Evolutionary conservation across 1,140 invertebrate genomes (phyloP), one percentile per base, ranked within the genome.

Genomic region (Conus betulinus): DNA sequence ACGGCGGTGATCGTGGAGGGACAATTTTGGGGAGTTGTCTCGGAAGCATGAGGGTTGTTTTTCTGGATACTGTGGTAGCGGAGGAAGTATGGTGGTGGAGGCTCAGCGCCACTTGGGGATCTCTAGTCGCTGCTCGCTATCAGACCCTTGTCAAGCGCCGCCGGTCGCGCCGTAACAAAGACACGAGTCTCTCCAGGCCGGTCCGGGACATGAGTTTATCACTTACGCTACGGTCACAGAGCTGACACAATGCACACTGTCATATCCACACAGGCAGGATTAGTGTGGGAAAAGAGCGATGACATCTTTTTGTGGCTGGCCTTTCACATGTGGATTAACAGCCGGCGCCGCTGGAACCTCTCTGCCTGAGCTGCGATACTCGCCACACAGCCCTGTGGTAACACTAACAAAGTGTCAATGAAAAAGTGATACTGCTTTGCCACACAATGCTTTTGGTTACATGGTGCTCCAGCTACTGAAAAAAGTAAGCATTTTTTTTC

Each of bases 201-300:
- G 13, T 74, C 67, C 67, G 23, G 13, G 67, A 74, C 17, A 74
- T 15, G 67, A 74, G n/a, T 74, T 74, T 74, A 74, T 20, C 67
- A 74, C 67, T n/a, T n/a, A 25, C 20, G n/a, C 20, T 74, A 74
- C 76, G 23, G 76, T 39, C 25, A 39, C 25, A 78, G 11, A 78
- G 76, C 76, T 78, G 76, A 78, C 76, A 78, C 76, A 39, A 78
- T 78, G 76, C 76, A 23, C 15, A 60, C 15, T 60, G 57, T 15
- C 57, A 60, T 60, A 60, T 60, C 57, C 8, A 15, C 57, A 60
- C 57, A 60, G 57, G 8, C 57, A 60, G 57, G 57, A 60, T 60
- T 60, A 60, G 8, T 60, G 57, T 60, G 57, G 8, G 57, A 4
- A 60, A 39, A 15, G 8, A 60, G 57, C 57, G 57, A 60, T 60